Conservation (phyloP, 37 sponge, comb jelly and placozoan genomes). For the Ephydatia muelleri region DNA sequence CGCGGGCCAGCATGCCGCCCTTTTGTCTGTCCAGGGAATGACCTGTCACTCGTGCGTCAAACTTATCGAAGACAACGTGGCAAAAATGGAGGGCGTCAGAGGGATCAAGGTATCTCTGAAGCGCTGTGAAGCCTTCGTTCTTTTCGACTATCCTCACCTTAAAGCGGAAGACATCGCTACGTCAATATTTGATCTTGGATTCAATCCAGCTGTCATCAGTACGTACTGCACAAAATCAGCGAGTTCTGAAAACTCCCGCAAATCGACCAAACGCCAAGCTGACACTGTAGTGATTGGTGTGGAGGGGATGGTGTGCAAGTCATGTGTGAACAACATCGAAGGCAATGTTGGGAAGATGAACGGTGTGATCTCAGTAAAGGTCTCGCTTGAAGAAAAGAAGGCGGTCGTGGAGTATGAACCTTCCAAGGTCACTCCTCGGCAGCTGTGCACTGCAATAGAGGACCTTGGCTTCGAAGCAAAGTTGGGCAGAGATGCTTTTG, state of each 20-base stretch:
- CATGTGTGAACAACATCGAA: conserved; percentile 89
- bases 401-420: conserved; percentile 69
- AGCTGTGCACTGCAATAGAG: conserved; percentile 67
- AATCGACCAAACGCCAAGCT: background rate
- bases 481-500: background rate
- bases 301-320: conserved; percentile 89
- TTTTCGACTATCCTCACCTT: conserved; percentile 18
- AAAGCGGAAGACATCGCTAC: conserved; percentile 25
- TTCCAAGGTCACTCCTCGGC: conserved; percentile 18
- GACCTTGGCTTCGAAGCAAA: conserved; percentile 84
- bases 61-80: conserved; percentile 76
- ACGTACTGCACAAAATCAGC: background rate
- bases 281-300: conserved; percentile 35
- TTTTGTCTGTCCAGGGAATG: conserved; percentile 89
- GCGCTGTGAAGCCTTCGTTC: conserved; percentile 60
- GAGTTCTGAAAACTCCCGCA: background rate
- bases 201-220: conserved; percentile 44
- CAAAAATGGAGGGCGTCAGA: conserved; percentile 9
- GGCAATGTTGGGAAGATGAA: conserved; percentile 51
- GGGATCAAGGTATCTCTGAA: conserved; percentile 61
- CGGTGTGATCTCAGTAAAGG: conserved; percentile 55
- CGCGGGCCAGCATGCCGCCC: background rate
- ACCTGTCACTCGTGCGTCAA: conserved; percentile 92
- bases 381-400: conserved; percentile 68
- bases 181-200: conserved; percentile 74